A percentile compares a stretch with the other conserved stretches of the same genome.
Conservation (phyloP, 2,797 vertebrate genomes). For the Dicrostonyx torquatus region DNA sequence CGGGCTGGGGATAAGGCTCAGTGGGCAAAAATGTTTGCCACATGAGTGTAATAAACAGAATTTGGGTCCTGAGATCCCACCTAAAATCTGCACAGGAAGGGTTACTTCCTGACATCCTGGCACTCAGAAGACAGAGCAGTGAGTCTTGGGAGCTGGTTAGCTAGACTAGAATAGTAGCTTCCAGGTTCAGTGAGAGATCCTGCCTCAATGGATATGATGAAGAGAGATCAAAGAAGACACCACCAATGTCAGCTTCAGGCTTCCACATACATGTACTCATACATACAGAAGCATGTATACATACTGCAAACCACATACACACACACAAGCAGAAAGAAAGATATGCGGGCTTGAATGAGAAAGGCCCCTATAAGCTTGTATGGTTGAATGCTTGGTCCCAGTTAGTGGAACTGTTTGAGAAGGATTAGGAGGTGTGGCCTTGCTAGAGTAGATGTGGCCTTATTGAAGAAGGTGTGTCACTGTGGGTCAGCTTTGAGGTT, state of each 20-base stretch:
- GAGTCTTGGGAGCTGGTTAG: background rate
- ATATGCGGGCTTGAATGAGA: background rate
- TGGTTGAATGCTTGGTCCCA: background rate
- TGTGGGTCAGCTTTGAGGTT: background rate
- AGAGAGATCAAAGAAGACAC: background rate
- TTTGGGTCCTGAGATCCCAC: background rate
- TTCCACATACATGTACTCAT: background rate
- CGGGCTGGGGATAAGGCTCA: background rate
- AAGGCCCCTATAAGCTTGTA: background rate
- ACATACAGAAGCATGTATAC: background rate
- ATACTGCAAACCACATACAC: background rate
- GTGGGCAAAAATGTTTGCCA: background rate
- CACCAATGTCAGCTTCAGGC: background rate
- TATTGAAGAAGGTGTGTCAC: background rate
- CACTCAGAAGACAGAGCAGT: background rate
- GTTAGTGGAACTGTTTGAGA: background rate
- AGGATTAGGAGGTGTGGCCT: background rate
- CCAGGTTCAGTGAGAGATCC: background rate
- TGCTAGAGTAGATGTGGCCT: background rate
- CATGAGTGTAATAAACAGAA: background rate
- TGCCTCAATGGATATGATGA: background rate
- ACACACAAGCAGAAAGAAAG: background rate
- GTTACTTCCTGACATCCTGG: background rate
- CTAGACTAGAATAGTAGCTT: background rate
- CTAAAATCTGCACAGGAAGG: background rate